Base-by-base conservation (phyloP, 2,888 invertebrate species). In the Busseola fusca region DNA sequence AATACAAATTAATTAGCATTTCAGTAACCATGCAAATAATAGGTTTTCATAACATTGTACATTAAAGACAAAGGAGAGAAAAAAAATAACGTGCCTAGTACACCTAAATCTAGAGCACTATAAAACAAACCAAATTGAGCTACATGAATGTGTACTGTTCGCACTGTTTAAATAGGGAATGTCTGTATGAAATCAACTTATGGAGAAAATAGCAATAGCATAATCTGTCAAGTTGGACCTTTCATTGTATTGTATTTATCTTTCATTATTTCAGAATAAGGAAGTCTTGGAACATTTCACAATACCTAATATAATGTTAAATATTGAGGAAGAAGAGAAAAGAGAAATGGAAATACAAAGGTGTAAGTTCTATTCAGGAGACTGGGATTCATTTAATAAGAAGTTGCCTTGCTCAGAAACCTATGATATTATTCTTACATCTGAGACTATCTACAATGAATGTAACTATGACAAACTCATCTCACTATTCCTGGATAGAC, bases 371-470 rank as follows among this genome's bases (percentile, higher is more conserved):
- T 97, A 95, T 87, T 96, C 97, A 70, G 98, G 98, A 1, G 98
- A 98, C 88, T 98, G 98, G 98, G 91, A 89, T 48, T 96, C 96
- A 59, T 97, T 97, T 83, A 91, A 93, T 64, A 85, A 92, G 10
- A 87, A 92, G 62, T 88, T 94, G 30, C 85, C 91, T 62, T 84
- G 91, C 68, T 87, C 88, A 72, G 97, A 87, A 63, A 21, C 96
- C 83, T 99, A 97, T 95, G 98, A 99, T 91, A 88, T 97, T 9
- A 99, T 99, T 86, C 94, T 99, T 25, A 98, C 99, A 12, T 98
- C 98, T 25, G 99, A 99, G 95, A 99, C 99, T 0, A 99, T 99
- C 89, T 98, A 98, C 87, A 99, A 98, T 93, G 93, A 96, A 56
- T 93, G 96, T 2, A 98, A 98, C 93, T 98, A 99, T 89, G 87